These are phyloP conservation scores for Himalopsyche kuldschensis DNA, from an alignment of 2,888 invertebrate species.

Conservation along the genomic window DNA sequence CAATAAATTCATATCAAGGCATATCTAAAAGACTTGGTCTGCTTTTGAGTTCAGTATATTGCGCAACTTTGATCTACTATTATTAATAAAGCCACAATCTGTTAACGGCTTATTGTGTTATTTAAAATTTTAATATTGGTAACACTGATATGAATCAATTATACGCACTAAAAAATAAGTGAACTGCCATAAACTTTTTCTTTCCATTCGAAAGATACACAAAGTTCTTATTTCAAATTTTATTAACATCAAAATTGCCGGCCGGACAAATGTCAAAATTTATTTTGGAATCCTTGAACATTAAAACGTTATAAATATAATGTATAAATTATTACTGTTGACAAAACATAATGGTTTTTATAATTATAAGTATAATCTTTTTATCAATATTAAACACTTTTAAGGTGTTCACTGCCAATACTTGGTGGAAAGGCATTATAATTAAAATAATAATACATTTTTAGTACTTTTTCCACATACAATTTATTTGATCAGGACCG, in stretches of 20 bases:
- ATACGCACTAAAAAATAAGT: not conserved
- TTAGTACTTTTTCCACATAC: no score
- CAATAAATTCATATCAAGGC: not conserved
- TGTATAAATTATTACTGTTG: no score
- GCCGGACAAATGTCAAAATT: not conserved
- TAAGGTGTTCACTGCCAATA: no score
- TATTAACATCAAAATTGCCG: not conserved
- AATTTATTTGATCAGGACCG: no score
- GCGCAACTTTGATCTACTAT: not conserved
- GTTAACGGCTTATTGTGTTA: not conserved
- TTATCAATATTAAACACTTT: no score
- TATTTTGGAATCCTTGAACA: no score
- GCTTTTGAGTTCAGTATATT: not conserved
- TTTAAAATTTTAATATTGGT: not conserved
- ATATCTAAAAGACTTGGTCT: not conserved
- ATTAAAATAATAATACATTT: no score
- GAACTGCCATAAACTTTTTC: not conserved
- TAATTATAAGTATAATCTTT: no score
- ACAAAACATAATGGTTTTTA: no score
- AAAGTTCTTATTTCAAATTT: not conserved
- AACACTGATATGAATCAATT: not conserved
- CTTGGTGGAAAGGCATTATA: no score
- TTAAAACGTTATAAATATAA: no score
- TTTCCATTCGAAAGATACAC: not conserved
- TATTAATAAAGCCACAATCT: not conserved